These are phyloP conservation scores for Nesidiocoris tenuis DNA, from an alignment of 2,888 invertebrate genomes.

Conservation along the genomic window DNA sequence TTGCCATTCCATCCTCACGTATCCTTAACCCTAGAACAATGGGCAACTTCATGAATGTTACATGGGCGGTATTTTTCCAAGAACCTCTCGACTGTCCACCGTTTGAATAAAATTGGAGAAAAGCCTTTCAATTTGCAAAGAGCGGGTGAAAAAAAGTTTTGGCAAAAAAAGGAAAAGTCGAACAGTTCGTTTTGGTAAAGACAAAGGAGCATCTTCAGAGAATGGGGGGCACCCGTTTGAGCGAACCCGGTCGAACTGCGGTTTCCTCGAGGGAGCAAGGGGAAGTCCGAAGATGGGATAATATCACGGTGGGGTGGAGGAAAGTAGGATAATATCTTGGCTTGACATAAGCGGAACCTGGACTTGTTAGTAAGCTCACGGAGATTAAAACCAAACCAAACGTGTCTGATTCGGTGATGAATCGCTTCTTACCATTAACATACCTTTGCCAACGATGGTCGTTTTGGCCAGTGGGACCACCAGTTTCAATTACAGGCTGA, in stretches of 20 bases:
- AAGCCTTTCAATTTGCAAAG: neutral
- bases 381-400: slow-evolving; percentile 36
- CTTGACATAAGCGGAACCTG: neutral
- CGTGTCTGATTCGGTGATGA: slow-evolving; percentile 37
- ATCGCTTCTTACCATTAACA: slow-evolving; percentile 28
- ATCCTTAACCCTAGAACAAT: slow-evolving; percentile 36
- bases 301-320: neutral
- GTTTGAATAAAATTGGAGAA: neutral
- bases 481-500: slow-evolving; percentile 31
- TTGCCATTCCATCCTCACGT: slow-evolving; percentile 1
- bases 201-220: slow-evolving; percentile 13
- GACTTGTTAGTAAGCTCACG: slow-evolving; percentile 29
- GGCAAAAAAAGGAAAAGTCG: slow-evolving; percentile 1
- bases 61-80: slow-evolving; percentile 29
- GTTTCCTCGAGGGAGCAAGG: neutral
- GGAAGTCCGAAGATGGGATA: neutral
- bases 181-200: slow-evolving; percentile 21
- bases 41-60: slow-evolving; percentile 39
- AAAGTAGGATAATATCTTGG: slow-evolving; percentile 23
- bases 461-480: neutral
- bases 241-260: neutral
- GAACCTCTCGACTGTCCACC: neutral
- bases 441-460: slow-evolving; percentile 8
- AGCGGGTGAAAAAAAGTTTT: neutral
- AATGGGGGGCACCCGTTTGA: too few relatives aligned